Evolutionary conservation across 2,113 vertebrate species (phyloP), one percentile per base, ranked within the genome.

Genomic region (Chaetops frenatus): DNA sequence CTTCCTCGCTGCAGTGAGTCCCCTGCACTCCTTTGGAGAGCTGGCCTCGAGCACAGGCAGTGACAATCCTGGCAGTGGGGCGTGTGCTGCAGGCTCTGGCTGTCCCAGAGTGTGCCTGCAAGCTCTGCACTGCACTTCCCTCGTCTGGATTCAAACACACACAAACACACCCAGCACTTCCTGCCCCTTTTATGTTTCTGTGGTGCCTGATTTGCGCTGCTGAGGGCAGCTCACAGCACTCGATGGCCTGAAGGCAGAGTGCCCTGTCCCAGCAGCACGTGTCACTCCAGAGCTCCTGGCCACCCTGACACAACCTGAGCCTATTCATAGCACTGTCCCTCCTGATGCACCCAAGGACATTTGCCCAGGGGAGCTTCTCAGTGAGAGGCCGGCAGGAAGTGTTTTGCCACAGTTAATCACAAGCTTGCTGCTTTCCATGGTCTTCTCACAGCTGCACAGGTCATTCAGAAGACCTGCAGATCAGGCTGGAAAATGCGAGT

Each of bases 241-340:
- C 1, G 0, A 48, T 12, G 74, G 71, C 38, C 69, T 6, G 2
- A 25, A 54, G 48, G 54, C 40, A 33, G 14, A 21, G 62, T 33
- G 60, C 40, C 66, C 60, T 53, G 36, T 64, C 53, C 74, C 4
- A 3, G 65, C 81, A 77, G 77, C 53, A 44, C 4, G 1, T 58
- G 48, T 2, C 3, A 31, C 72, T 54, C 31, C 72, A 47, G 79
- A 62, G 74, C 61, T 66, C 35, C 82, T 47, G 79, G 50, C 67
- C 6, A 2, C 60, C 44, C 51, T 28, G 40, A 23, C 72, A 83
- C 77, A 29, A 24, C 7, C 0, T 47, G 44, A 36, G 29, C 51
- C 54, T 95, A 14, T 87, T 88, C 78, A 86, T 85, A 83, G 91
- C 86, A 16, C 66, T 65, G 57, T 84, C 40, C 76, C 81, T 74